These are phyloP conservation scores for Castor canadensis DNA, from an alignment of 2,113 vertebrate species.

Conservation along the genomic window DNA sequence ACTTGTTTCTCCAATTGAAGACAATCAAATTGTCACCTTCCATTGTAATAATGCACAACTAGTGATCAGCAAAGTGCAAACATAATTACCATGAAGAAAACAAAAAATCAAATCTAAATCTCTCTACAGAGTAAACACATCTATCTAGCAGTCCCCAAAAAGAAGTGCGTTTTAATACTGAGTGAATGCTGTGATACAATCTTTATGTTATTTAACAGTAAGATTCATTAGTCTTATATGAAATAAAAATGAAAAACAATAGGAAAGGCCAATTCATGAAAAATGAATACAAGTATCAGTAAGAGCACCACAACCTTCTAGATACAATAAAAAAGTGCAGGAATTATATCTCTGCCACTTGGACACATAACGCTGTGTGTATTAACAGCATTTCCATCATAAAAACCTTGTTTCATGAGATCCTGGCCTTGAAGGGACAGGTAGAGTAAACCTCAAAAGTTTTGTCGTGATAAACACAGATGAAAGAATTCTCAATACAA, in stretches of 20 bases:
- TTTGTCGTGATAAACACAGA: too few species aligned
- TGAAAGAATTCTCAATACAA: too few species aligned
- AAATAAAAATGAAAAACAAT: slow-evolving; percentile 74
- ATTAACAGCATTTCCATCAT: slow-evolving; percentile 36
- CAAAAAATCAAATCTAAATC: slow-evolving; percentile 84
- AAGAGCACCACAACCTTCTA: slow-evolving; percentile 46
- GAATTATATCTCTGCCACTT: slow-evolving; percentile 35
- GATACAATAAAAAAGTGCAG: background rate
- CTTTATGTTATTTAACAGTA: slow-evolving; percentile 71
- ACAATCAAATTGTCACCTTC: slow-evolving; percentile 97
- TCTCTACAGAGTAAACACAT: slow-evolving; percentile 82
- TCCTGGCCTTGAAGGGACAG: slow-evolving; percentile 52
- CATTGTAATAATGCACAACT: slow-evolving; percentile 91
- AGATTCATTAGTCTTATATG: slow-evolving; percentile 73
- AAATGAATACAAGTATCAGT: slow-evolving; percentile 65
- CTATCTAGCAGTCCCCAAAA: slow-evolving; percentile 72
- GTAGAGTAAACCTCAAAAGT: slow-evolving; percentile 8
- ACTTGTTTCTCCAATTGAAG: slow-evolving; percentile 94
- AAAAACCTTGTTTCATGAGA: slow-evolving; percentile 48
- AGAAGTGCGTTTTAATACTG: slow-evolving; percentile 74
- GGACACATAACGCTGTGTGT: background rate
- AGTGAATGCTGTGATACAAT: slow-evolving; percentile 62
- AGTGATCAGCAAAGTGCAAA: slow-evolving; percentile 89
- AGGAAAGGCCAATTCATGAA: slow-evolving; percentile 70
- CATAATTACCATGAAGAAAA: slow-evolving; percentile 85